Base-by-base conservation (phyloP, 2,113 vertebrate species). In the Lipophrys pholis region DNA sequence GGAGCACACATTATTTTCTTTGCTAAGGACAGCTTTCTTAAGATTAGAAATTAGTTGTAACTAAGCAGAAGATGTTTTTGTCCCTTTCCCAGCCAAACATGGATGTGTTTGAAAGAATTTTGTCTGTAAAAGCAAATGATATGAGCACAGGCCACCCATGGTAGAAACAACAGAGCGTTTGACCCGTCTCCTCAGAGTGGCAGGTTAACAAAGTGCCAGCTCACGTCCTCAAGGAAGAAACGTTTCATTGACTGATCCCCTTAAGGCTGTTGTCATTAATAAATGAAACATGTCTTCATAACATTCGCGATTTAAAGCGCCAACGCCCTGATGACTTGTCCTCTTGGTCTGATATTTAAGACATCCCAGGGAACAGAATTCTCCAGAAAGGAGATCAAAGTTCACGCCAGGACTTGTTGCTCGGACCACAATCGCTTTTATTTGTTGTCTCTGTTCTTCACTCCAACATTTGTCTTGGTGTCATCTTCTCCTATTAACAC, bases 401-500 rank as follows among this genome's bases (percentile, higher is more conserved):
- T 41, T 59, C 65, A 15, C 62, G 68, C 79, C 74, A 86, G 80
- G 62, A 75, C 69, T 78, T 83, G 57, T 77, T 46, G 76, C 73
- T 78, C 58, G 11, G 43, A 85, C 81, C 62, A 16, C 67, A 12
- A 39, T 56, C 21, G 59, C 57, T 39, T 69, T 55, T 39, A 21
- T 61, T 55, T 41, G 2, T 63, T 39, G 15, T 46, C 39, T 55
- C 59, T 67, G 38, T 56, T 70, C 17, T 12, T 41, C 1, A 5
- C 72, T 63, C 69, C 57, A 46, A 69, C 53, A 81, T 21, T 14
- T 38, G 21, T 42, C 58, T 66, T 50, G 45, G 11, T 30, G 30
- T 66, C 38, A 50, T 61, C 14, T 63, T 76, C 41, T 65, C 7
- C 53, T 40, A 53, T 78, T 43, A 62, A 39, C 16, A 39, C 38